Conservation (phyloP, 2,113 vertebrate species). For the Sisor rabdophorus region DNA sequence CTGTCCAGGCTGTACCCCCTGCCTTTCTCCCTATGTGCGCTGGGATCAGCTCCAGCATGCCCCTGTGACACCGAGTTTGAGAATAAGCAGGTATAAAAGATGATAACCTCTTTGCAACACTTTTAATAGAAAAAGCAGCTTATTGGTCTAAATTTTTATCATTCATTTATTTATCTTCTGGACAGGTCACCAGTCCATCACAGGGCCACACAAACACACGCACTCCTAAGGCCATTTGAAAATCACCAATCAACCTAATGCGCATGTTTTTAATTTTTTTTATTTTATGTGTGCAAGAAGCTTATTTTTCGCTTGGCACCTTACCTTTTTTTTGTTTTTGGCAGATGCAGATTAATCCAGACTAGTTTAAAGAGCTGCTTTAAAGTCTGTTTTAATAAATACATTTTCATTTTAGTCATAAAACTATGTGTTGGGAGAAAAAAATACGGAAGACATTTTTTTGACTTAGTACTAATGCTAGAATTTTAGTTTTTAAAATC, state of each 20-base stretch:
- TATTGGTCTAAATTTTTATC: not conserved
- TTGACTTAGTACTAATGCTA: not conserved
- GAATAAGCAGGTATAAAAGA: no score
- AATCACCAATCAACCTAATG: no score
- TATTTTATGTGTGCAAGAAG: not conserved
- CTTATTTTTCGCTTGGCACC: not conserved
- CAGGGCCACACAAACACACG: no score
- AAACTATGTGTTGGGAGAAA: not conserved
- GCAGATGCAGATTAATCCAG: not conserved
- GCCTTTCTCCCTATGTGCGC: no score
- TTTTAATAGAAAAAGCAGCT: not conserved
- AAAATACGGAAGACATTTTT: not conserved
- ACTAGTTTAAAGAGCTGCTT: not conserved
- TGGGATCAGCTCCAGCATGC: no score
- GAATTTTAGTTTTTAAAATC: not conserved
- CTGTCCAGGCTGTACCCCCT: no score
- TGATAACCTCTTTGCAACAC: not conserved
- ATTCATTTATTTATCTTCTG: no score
- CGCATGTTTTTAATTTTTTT: not conserved
- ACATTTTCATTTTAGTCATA: not conserved
- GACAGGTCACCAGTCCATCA: no score
- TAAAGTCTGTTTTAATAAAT: not conserved
- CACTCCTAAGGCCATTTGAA: no score
- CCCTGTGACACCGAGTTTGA: no score
- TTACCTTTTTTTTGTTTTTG: not conserved